Conservation (phyloP, 2,797 vertebrate species). For the Hirundo rustica region DNA sequence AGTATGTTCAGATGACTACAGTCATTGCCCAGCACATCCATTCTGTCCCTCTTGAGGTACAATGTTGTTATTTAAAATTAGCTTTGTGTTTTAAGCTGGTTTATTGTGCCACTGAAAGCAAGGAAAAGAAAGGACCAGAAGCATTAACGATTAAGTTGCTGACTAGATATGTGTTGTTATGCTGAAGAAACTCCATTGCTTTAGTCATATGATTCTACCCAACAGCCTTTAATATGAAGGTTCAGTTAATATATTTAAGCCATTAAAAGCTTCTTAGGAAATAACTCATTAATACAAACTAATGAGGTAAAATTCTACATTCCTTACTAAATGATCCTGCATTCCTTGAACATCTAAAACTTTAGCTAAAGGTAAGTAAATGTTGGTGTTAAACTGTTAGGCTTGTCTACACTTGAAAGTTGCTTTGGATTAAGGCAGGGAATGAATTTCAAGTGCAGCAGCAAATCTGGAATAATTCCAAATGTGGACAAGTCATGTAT, state of each 20-base stretch:
- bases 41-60: neutral
- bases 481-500: neutral
- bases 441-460: conserved; percentile 37
- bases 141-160: neutral
- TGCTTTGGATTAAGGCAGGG: conserved; percentile 27
- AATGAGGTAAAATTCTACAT: conserved; percentile 26
- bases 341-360: conserved; percentile 42
- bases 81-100: neutral
- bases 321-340: neutral
- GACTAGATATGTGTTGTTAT: neutral
- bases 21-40: neutral
- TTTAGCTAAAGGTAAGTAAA: conserved; percentile 26
- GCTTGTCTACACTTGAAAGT: conserved; percentile 45
- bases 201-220: neutral
- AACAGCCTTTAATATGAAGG: neutral
- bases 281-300: conserved; percentile 33
- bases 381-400: neutral
- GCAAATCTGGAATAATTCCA: conserved; percentile 36
- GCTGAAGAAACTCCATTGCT: neutral
- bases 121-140: neutral
- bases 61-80: neutral
- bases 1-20: neutral
- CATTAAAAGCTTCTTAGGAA: conserved; percentile 36
- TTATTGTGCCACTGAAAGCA: neutral
- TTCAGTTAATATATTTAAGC: neutral